phyloP scores from a whole-genome alignment of 2,888 invertebrate species.

The Leucophenga maculata region DNA sequence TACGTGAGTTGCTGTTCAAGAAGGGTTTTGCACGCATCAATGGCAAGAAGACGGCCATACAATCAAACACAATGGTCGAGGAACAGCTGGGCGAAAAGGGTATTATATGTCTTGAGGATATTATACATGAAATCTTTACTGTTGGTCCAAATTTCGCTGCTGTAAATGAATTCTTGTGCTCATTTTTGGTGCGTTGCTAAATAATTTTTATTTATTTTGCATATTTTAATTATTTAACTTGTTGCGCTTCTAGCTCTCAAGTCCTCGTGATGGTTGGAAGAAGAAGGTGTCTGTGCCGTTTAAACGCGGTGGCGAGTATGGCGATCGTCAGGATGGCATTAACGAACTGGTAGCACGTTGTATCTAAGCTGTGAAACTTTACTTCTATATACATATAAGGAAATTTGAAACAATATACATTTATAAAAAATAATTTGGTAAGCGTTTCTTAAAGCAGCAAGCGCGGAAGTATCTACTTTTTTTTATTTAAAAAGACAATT shows the following conservation, averaged over 20 bases:
- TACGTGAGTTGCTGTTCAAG: constrained; percentile 71
- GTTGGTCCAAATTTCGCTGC: constrained; percentile 69
- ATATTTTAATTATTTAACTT: background rate
- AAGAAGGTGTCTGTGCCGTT: constrained; percentile 69
- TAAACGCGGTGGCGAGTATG: constrained; percentile 71
- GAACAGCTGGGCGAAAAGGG: constrained; percentile 69
- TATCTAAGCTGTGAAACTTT: constrained; percentile 55
- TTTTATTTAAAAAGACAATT: too few relatives aligned
- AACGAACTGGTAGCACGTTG: constrained; percentile 69
- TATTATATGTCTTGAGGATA: constrained; percentile 71
- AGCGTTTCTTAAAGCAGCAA: too few relatives aligned
- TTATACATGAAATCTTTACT: constrained; percentile 71
- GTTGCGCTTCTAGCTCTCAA: constrained; percentile 58
- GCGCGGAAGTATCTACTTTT: too few relatives aligned
- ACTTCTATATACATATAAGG: constrained; percentile 46
- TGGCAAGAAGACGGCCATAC: constrained; percentile 69
- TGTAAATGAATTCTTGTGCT: constrained; percentile 63
- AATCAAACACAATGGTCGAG: constrained; percentile 71
- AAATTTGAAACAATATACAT: constrained; percentile 33
- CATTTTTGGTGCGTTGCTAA: constrained; percentile 69
- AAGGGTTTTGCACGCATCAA: constrained; percentile 69
- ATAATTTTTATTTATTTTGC: background rate
- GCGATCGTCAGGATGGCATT: constrained; percentile 67
- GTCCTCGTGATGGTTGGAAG: constrained; percentile 70
- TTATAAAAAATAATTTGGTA: too few relatives aligned